These are phyloP conservation scores for Tadarida brasiliensis DNA, from an alignment of 2,797 vertebrate genomes.

Conservation along the genomic window DNA sequence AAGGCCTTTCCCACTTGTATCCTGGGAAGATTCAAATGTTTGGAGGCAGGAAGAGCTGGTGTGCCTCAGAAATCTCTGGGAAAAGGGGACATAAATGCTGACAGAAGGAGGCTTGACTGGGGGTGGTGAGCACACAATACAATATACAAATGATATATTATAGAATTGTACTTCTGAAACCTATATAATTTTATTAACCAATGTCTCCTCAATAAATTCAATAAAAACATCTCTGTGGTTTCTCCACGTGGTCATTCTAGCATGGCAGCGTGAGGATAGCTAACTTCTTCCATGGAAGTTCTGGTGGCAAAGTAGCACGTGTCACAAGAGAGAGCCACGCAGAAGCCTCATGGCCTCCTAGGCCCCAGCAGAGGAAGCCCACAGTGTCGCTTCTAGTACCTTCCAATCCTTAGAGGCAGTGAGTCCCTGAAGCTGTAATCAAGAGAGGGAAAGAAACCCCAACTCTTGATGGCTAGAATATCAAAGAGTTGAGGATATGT, in stretches of 20 bases:
- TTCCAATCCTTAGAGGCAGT: not conserved
- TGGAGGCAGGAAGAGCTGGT: not conserved
- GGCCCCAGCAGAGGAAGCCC: not conserved
- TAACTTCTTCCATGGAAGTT: not conserved
- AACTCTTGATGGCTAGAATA: not conserved
- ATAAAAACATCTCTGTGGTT: not conserved
- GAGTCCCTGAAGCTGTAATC: not conserved
- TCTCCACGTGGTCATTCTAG: not conserved
- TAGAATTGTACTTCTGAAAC: too few relatives aligned
- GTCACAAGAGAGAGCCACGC: not conserved
- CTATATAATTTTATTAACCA: too few relatives aligned
- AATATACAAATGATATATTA: too few relatives aligned
- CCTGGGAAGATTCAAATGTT: not conserved
- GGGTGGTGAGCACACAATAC: too few relatives aligned
- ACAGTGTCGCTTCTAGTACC: not conserved
- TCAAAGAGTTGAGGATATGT: not conserved
- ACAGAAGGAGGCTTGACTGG: too few relatives aligned
- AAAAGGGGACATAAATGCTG: too few relatives aligned
- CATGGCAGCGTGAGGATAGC: not conserved
- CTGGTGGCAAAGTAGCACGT: rapidly evolving
- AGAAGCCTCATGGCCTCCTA: not conserved
- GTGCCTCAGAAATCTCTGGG: not conserved
- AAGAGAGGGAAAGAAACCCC: not conserved
- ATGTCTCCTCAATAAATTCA: too few relatives aligned
- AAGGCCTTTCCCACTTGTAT: not conserved